phyloP scores from a whole-genome alignment of 2,797 vertebrate genomes.

The Sphenodon punctatus region DNA sequence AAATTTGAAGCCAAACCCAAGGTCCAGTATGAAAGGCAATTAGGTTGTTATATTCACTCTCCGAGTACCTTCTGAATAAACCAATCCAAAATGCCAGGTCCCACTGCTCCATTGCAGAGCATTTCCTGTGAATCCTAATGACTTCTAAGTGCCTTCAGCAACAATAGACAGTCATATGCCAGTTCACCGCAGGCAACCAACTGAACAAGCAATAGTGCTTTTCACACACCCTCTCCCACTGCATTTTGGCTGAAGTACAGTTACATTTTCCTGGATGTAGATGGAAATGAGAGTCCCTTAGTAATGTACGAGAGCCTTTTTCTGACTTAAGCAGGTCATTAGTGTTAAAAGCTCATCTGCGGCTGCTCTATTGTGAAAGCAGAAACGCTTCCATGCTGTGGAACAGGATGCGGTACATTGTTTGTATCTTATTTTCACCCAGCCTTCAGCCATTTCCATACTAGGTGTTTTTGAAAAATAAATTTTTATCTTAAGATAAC shows the following conservation, averaged over 20 bases:
- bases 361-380: constrained; percentile 27
- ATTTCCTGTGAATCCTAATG: constrained; percentile 33
- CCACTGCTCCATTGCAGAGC: constrained; percentile 21
- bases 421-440: constrained; percentile 55
- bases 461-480: constrained; percentile 33
- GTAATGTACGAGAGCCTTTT: constrained; percentile 37
- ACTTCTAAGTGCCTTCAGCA: constrained; percentile 13
- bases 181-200: neutral
- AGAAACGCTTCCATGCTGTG: neutral
- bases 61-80: constrained; percentile 6
- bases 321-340: constrained; percentile 44
- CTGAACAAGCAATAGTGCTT: constrained; percentile 40
- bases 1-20: neutral
- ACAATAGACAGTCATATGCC: constrained; percentile 27
- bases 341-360: constrained; percentile 45
- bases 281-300: constrained; percentile 1
- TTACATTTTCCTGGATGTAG: neutral
- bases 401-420: constrained; percentile 22
- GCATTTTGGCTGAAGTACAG: constrained; percentile 33
- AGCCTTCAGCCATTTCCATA: constrained; percentile 49
- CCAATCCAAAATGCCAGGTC: constrained; percentile 15
- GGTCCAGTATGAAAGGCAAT: neutral
- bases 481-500: constrained; percentile 9
- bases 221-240: constrained; percentile 23
- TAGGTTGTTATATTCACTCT: constrained; percentile 30